A percentile compares a stretch with the other conserved stretches of the same genome.
phyloP scores from a whole-genome alignment of 2,888 invertebrate genomes.

The Clanis bilineata region DNA sequence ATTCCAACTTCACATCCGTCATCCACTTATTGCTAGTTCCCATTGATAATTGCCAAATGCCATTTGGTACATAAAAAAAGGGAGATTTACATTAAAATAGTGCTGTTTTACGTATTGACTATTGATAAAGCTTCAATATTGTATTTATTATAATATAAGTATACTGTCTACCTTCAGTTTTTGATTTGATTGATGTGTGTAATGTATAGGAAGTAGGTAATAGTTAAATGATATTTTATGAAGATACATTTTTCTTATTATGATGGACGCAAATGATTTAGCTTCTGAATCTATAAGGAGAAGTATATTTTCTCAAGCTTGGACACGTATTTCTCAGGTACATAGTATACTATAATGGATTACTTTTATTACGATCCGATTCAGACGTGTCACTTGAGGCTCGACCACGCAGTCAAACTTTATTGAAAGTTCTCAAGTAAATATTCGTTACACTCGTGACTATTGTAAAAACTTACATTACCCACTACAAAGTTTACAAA shows the following conservation, averaged over 20 bases:
- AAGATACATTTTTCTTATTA: slow-evolving; percentile 51
- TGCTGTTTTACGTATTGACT: background rate
- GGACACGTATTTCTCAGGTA: slow-evolving; percentile 87
- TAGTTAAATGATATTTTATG: slow-evolving; percentile 25
- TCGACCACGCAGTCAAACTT: background rate
- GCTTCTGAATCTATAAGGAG: slow-evolving; percentile 80
- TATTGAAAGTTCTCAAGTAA: background rate
- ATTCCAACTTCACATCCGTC: no score
- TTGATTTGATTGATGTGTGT: slow-evolving; percentile 32
- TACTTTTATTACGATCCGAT: background rate
- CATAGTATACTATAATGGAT: slow-evolving; percentile 9
- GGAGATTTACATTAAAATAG: background rate
- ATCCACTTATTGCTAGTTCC: no score
- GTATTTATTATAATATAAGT: background rate
- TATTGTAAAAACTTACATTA: no score
- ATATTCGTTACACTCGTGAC: background rate
- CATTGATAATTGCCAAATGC: no score
- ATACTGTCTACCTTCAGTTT: background rate
- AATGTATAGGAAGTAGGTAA: slow-evolving; percentile 44
- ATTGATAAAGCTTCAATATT: background rate
- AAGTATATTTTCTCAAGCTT: slow-evolving; percentile 85
- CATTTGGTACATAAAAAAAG: background rate
- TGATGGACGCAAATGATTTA: slow-evolving; percentile 89
- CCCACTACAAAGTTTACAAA: background rate
- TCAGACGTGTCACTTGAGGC: slow-evolving; percentile 8